Conservation (phyloP, 92 coral and sea anemone genomes). For the Actinernus sp. region DNA sequence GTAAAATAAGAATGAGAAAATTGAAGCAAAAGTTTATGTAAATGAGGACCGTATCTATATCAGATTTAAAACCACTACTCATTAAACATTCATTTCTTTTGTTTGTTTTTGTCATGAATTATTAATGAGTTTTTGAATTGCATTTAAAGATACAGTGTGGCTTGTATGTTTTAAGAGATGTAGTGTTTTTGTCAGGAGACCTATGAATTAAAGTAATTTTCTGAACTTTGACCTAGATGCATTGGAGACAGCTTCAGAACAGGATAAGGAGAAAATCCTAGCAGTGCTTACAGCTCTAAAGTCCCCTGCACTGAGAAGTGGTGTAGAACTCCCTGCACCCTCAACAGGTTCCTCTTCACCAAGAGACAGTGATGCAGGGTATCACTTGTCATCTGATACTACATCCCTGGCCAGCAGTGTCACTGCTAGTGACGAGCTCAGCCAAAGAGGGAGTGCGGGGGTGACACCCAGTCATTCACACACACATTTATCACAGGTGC, state of each 20-base stretch:
- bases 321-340: constrained; percentile 50
- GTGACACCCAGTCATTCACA: constrained; percentile 28
- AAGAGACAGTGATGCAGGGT: constrained; percentile 80
- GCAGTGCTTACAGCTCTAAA: constrained; percentile 82
- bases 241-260: constrained; percentile 78
- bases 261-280: constrained; percentile 82
- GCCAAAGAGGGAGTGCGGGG: constrained; percentile 26
- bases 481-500: neutral
- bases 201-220: no score
- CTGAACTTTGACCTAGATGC: constrained; percentile 68
- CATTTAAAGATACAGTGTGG: no score
- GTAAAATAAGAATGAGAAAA: no score
- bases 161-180: no score
- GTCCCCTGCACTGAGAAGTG: constrained; percentile 78
- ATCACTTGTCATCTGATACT: constrained; percentile 77
- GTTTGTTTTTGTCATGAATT: no score
- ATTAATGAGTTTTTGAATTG: no score
- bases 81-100: no score
- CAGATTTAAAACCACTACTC: no score
- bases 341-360: constrained; percentile 81
- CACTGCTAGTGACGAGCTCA: constrained; percentile 77
- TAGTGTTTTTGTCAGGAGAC: no score
- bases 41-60: no score
- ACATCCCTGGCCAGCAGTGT: constrained; percentile 79
- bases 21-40: no score